Conservation (phyloP, 2,888 invertebrate species). For the Lacanobia wlatinum region DNA sequence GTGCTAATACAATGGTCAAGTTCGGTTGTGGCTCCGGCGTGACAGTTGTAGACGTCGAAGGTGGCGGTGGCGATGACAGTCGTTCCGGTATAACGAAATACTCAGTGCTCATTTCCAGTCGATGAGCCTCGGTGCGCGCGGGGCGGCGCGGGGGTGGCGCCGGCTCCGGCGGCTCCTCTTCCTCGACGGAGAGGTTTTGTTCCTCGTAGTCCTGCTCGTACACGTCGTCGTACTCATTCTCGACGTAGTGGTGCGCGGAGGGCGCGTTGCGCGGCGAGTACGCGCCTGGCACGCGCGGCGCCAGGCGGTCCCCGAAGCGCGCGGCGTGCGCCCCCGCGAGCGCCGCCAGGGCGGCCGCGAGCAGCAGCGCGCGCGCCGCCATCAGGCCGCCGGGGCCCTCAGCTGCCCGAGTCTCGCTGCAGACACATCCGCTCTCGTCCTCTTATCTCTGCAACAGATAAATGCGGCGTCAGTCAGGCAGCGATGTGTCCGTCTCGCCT, state of each 20-base stretch:
- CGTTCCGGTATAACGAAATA: constrained; percentile 94
- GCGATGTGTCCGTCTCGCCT: constrained; percentile 69
- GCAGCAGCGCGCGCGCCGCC: constrained; percentile 82
- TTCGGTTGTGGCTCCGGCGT: constrained; percentile 76
- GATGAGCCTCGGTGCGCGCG: constrained; percentile 87
- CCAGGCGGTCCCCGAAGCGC: constrained; percentile 85
- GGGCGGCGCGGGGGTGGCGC: constrained; percentile 81
- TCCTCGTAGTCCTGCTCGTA: constrained; percentile 83
- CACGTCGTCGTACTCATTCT: constrained; percentile 79
- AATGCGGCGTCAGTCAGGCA: constrained; percentile 72
- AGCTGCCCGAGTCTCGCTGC: constrained; percentile 79
- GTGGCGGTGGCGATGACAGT: constrained; percentile 76
- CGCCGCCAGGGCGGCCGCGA: constrained; percentile 80
- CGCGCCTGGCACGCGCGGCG: constrained; percentile 84
- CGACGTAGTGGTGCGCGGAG: constrained; percentile 73
- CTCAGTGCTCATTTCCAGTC: constrained; percentile 96
- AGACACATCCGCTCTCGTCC: constrained; percentile 79
- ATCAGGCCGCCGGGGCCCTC: constrained; percentile 85
- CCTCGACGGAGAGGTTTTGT: constrained; percentile 73
- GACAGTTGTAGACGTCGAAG: constrained; percentile 77
- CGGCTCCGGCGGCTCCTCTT: constrained; percentile 73
- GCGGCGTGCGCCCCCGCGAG: constrained; percentile 77
- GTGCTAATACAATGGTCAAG: constrained; percentile 71
- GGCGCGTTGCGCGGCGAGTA: constrained; percentile 83
- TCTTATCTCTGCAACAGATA: constrained; percentile 80